Base-by-base conservation (phyloP, 2,113 vertebrate genomes). In the Dipodomys ordii region DNA sequence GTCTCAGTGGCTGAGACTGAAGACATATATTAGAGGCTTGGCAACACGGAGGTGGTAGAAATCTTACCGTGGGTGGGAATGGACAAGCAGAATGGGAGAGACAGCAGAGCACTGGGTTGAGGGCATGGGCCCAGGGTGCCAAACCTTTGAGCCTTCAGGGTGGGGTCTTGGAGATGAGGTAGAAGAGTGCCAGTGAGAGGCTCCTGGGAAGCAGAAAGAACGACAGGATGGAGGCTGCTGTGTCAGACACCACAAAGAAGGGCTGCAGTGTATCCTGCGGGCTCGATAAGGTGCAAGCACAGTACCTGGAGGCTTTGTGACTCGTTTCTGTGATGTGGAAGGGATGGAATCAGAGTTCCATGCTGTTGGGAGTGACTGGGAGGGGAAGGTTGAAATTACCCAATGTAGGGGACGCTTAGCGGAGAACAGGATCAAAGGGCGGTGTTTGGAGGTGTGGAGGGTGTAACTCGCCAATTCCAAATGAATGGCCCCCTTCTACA, bases 161-260 rank as follows among this genome's bases (percentile, higher is more conserved):
- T 0, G 65, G n/a, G n/a, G 81, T 65, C 65, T 64, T 62, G 0
- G 49, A 60, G 83, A 19, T 2, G 7, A 32, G 30, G 0, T 9
- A 28, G 67, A 49, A 76, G 68, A 81, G 4, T 0, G 0, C 46
- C 15, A 67, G 60, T 0, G 0, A 46, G 25, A 60, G 6, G 30
- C 35, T 53, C 53, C 35, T 27, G 19, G 27, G 84, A 68, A 88
- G 72, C 39, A 46, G 77, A 79, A 69, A 35, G 46, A 64, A 20
- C 4, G 2, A 30, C 2, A 60, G 67, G n/a, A 72, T 35, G n/a
- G n/a, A 72, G 69, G 18, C n/a, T n/a, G 30, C n/a, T 39, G 39
- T 39, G 30, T 32, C 9, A 68, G 65, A 27, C 9, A 53, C 49
- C 8, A 57, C 53, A 18, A 57, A 57, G 53, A 39, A 69, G 35